Evolutionary conservation across 2,888 invertebrate genomes (phyloP).

Genomic region (Diaprepes abbreviatus): DNA sequence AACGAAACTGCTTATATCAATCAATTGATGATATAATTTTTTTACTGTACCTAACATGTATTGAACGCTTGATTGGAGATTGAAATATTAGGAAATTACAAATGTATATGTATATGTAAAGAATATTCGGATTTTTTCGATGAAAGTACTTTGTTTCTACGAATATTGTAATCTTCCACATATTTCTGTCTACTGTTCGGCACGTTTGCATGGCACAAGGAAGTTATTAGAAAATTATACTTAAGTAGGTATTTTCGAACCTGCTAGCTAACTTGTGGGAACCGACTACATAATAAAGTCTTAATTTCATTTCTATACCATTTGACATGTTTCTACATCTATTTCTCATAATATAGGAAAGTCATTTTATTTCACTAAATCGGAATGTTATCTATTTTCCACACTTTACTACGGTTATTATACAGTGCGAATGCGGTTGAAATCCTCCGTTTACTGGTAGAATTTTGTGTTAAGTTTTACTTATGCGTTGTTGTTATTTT

Average conservation of each 20-base stretch:
- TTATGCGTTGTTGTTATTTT: conserved; percentile 40
- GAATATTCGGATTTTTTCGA: too few species aligned
- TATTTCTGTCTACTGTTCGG: conserved; percentile 24
- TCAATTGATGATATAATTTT: too few species aligned
- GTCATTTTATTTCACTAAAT: conserved; percentile 13
- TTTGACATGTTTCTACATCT: conserved; percentile 15
- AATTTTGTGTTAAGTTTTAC: conserved; percentile 40
- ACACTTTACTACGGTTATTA: conserved; percentile 35
- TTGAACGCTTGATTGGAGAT: too few species aligned
- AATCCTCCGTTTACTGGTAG: conserved; percentile 41
- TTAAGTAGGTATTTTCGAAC: conserved; percentile 11
- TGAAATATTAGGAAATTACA: not conserved
- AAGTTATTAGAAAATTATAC: conserved; percentile 19
- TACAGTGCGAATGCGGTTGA: conserved; percentile 49
- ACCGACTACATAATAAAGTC: conserved; percentile 25
- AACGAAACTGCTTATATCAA: too few species aligned
- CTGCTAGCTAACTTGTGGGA: conserved; percentile 32
- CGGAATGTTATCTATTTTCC: conserved; percentile 46
- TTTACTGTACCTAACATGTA: too few species aligned
- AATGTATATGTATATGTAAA: too few species aligned
- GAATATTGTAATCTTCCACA: conserved; percentile 12
- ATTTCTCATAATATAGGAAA: conserved; percentile 5
- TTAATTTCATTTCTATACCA: conserved; percentile 22
- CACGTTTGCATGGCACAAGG: conserved; percentile 29
- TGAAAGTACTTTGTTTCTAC: conserved; percentile 11